Base-by-base conservation (phyloP, 2,113 vertebrate genomes). In the Balaenoptera acutorostrata region DNA sequence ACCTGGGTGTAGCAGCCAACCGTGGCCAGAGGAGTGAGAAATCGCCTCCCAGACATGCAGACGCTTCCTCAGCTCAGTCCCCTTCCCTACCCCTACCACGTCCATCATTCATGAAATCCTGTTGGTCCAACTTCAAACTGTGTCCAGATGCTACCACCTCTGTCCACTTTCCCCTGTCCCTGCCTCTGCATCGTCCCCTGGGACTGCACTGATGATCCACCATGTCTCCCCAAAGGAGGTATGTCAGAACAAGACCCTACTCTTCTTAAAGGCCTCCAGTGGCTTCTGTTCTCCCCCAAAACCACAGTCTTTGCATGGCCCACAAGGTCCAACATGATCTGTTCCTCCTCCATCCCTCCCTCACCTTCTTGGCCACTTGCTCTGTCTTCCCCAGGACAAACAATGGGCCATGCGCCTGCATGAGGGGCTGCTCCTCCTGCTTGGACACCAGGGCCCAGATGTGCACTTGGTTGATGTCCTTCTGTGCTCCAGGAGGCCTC, bases 151-250 rank as follows among this genome's bases (percentile, higher is more conserved):
- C 13, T 52, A 29, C 41, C 25, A 9, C 25, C 8, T 68, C 29
- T 25, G 57, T 57, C 57, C 57, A 21, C 57, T 18, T 21, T 57
- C 20, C 57, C 57, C 20, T 21, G 57, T 57, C 57, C 57, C 23
- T 44, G 29, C 0, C 57, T n/a, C 29, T 46, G 57, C 15, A 10
- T 12, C 10, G 2, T 27, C 49, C 25, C 18, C 46, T 7, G 29
- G 69, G 20, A 39, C 49, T 61, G 17, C 0, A 31, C 21, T 7
- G 18, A 55, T 1, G 0, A 14, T n/a, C 23, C 8, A 52, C 17
- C 1, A 6, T 25, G 18, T 33, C 5, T 9, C 39, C 44, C 18
- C 63, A 23, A 9, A 1, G 13, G 3, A 20, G 3, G 8, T 64
- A 64, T 14, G 13, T 64, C 29, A 64, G 63, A 64, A 13, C 13